A percentile compares a stretch with the other conserved stretches of the same genome.
phyloP scores from a whole-genome alignment of 2,797 vertebrate genomes.

The Ispidina lecontei region DNA sequence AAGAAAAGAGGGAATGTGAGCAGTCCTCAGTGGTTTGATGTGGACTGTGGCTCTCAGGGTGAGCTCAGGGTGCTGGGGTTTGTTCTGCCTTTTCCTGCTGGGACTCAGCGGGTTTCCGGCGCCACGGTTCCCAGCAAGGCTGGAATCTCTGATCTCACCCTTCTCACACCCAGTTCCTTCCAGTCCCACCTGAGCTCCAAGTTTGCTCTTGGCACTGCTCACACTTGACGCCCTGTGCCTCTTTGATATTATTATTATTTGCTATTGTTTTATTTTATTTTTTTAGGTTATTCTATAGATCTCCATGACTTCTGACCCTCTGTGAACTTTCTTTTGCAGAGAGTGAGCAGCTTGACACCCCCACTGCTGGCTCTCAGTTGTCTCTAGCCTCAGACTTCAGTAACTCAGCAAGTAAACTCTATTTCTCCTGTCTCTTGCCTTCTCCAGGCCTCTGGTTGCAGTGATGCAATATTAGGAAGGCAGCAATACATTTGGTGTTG shows the following conservation, averaged over 20 bases:
- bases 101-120: not conserved
- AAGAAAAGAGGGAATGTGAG: no score
- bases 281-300: not conserved
- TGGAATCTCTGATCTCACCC: conserved; percentile 44
- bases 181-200: conserved; percentile 39
- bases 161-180: conserved; percentile 46
- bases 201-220: not conserved
- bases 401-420: not conserved
- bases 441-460: not conserved
- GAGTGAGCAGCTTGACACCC: not conserved
- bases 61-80: not conserved
- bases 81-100: conserved; percentile 55
- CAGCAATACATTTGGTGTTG: not conserved
- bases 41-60: not conserved
- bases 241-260: not conserved
- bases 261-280: no score
- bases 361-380: not conserved
- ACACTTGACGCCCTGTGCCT: not conserved
- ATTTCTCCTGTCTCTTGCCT: not conserved
- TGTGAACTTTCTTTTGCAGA: not conserved
- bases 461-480: not conserved
- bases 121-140: conserved; percentile 25
- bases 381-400: not conserved
- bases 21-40: no score
- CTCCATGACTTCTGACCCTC: not conserved